Evolutionary conservation across 2,888 invertebrate species (phyloP).

Genomic region (Bhutanitis thaidina): DNA sequence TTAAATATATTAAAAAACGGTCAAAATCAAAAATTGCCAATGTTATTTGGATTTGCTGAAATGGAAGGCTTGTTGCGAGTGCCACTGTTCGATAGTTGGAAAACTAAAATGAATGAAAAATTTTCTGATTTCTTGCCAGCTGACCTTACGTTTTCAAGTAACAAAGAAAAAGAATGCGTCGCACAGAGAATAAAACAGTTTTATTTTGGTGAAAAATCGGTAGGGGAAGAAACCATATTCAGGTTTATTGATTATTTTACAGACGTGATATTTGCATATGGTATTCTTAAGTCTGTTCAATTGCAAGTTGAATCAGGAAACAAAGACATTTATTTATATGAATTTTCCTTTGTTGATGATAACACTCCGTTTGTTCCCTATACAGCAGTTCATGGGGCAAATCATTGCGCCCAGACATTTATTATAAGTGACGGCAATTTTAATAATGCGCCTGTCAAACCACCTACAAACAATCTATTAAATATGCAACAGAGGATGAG

Average conservation of each 20-base stretch:
- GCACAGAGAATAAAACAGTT: conserved; percentile 36
- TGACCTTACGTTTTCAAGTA: conserved; percentile 41
- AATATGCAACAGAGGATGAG: conserved; percentile 33
- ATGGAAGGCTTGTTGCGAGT: conserved; percentile 39
- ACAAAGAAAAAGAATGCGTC: conserved; percentile 36
- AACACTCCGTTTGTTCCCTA: conserved; percentile 29
- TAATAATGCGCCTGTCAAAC: conserved; percentile 4
- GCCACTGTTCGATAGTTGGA: conserved; percentile 34
- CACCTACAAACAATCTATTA: conserved; percentile 23
- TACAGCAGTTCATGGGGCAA: conserved; percentile 30
- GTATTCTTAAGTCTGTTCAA: conserved; percentile 34
- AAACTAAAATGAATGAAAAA: conserved; percentile 40
- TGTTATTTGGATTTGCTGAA: conserved; percentile 43
- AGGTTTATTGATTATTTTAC: conserved; percentile 42
- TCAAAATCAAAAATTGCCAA: conserved; percentile 38
- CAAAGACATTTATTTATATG: conserved; percentile 44
- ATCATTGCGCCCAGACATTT: conserved; percentile 37
- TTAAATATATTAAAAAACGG: conserved; percentile 39
- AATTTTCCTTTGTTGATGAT: conserved; percentile 42
- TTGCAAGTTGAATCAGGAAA: conserved; percentile 40
- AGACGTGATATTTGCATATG: conserved; percentile 49
- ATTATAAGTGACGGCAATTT: conserved; percentile 28
- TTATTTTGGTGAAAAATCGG: conserved; percentile 36
- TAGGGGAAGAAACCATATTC: conserved; percentile 34
- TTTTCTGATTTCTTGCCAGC: conserved; percentile 47